Percentiles rank a stretch among this genome's conserved stretches.
Conservation (phyloP, 1,140 invertebrate genomes). For the Temnothorax curvispinosus region DNA sequence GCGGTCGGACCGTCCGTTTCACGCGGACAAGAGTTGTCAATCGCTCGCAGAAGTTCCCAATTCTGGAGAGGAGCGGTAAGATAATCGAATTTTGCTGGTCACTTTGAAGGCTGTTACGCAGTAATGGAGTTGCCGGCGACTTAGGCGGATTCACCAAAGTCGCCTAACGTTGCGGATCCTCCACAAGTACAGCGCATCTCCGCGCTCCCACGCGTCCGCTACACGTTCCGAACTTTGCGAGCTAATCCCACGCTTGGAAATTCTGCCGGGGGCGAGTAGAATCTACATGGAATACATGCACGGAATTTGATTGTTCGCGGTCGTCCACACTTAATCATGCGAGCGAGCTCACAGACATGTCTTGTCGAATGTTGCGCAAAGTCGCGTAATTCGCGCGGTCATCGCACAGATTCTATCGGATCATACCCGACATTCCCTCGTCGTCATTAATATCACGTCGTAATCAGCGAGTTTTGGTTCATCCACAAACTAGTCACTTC, state of each 20-base stretch:
- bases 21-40: conserved; percentile 24
- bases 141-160: conserved; percentile 32
- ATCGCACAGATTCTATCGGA: conserved; percentile 7
- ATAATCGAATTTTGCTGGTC: conserved; percentile 54
- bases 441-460: conserved; percentile 38
- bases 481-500: not conserved
- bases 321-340: conserved; percentile 14
- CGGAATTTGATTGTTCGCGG: conserved; percentile 23
- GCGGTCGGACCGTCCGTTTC: conserved; percentile 24
- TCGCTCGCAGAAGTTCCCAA: conserved; percentile 35
- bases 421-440: conserved; percentile 7
- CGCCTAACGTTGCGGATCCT: conserved; percentile 32
- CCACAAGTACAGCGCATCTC: not conserved
- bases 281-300: not conserved
- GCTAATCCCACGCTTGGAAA: conserved; percentile 34
- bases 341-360: not conserved
- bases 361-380: conserved; percentile 2
- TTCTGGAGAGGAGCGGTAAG: conserved; percentile 26
- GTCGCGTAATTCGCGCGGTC: not conserved
- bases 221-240: conserved; percentile 39
- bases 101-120: conserved; percentile 50
- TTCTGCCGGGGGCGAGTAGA: not conserved
- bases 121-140: conserved; percentile 51
- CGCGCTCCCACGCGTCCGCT: not conserved
- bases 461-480: not conserved